Evolutionary conservation across 1,140 invertebrate genomes (phyloP), one percentile per base, ranked within the genome.

Genomic region (Caerostris extrusa): DNA sequence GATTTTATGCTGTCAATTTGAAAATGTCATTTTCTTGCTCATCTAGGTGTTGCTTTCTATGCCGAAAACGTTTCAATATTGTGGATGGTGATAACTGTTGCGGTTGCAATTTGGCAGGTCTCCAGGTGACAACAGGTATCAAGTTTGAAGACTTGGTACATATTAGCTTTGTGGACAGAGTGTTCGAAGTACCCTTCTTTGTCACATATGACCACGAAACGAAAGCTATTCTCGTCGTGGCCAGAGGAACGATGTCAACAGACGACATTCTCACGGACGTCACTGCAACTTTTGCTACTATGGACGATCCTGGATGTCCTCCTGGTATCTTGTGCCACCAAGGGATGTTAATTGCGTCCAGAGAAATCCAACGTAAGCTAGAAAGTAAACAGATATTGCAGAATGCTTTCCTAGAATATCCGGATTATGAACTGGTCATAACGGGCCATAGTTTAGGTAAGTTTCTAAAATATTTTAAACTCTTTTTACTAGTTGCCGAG

Each of bases 1-100:
- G 34, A 34, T 34, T 34, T 34, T 34, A 34, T 34, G 34, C 34
- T 34, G 34, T 34, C 34, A 34, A 34, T 34, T 34, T 1, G 34
- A 34, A 34, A 34, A 34, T 34, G 34, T 34, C 34, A 53, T 77
- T 7, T 12, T 0, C n/a, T 77, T 50, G 5, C 1, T 77, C 34
- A 14, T 53, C 7, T 17, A 94, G 93, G 14, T 94, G 93, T 53
- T 90, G 87, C n/a, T 90, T 94, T 50, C 61, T n/a, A 0, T 94
- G 57, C 81, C 93, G 93, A 4, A 67, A 67, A n/a, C 17, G n/a
- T 2, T 96, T 81, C 12, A 14, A 17, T 0, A 96, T 97, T 69
- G 96, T 98, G 8, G 96, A 98, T 1, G 97, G 98, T 87, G 98
- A 99, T 96, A 98, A 98, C 96, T 99, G 98, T 96, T 98, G 98